Conservation (phyloP, 2,797 vertebrate genomes). For the Aphelocoma californica region DNA sequence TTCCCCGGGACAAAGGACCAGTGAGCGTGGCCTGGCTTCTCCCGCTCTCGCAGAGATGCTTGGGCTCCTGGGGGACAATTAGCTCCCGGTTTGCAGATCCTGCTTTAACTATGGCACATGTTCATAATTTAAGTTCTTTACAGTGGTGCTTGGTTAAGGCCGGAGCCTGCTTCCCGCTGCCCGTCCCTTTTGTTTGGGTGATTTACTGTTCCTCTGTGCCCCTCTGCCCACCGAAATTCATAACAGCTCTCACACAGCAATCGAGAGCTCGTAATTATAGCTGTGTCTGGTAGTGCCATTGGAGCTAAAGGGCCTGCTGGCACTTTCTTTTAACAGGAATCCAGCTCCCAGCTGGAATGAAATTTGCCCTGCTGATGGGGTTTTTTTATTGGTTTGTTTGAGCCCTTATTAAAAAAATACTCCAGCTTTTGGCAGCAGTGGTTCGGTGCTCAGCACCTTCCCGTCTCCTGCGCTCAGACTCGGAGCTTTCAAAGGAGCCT, state of each 20-base stretch:
- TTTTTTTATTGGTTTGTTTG: constrained; percentile 55
- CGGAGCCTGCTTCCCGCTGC: constrained; percentile 51
- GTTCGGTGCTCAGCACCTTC: neutral
- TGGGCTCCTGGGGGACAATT: neutral
- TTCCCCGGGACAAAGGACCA: neutral
- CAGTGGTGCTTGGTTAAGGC: constrained; percentile 20
- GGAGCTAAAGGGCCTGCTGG: constrained; percentile 61
- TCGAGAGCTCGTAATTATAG: constrained; percentile 42
- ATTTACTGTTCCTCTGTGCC: constrained; percentile 60
- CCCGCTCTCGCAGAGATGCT: rapidly evolving
- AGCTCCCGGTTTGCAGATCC: neutral
- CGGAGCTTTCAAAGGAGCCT: neutral
- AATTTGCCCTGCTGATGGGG: constrained; percentile 47
- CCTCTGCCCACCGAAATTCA: constrained; percentile 53
- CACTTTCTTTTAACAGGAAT: constrained; percentile 55
- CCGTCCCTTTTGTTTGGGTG: constrained; percentile 47
- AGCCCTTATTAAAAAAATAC: constrained; percentile 55
- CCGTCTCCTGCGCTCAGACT: neutral
- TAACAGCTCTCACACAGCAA: constrained; percentile 41
- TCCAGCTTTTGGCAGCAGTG: neutral
- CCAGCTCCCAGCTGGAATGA: constrained; percentile 64
- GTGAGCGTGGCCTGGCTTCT: neutral
- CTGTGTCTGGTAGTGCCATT: constrained; percentile 49
- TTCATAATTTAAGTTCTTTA: constrained; percentile 40
- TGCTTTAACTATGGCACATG: constrained; percentile 12